These are phyloP conservation scores for Oenanthe oenanthe DNA, from an alignment of 2,113 vertebrate genomes.

Conservation along the genomic window DNA sequence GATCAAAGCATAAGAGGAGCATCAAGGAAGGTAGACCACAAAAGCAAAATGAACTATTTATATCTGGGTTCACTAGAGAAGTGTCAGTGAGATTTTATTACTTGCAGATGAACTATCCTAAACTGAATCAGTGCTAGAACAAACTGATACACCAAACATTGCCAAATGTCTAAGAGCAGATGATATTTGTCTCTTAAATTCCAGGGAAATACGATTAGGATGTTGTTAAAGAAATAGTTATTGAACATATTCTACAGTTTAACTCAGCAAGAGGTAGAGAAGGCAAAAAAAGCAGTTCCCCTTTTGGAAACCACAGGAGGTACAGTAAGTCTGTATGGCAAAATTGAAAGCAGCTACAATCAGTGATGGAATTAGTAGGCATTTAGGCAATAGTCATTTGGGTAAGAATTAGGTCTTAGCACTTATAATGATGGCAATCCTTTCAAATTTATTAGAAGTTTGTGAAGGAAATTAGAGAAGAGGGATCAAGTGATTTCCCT, in stretches of 20 bases:
- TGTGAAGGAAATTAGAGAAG: background rate
- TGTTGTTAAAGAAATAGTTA: background rate
- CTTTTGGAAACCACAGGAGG: background rate
- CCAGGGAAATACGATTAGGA: background rate
- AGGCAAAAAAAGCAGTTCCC: background rate
- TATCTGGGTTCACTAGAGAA: slow-evolving; percentile 41
- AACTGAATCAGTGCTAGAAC: slow-evolving; percentile 27
- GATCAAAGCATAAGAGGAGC: slow-evolving; percentile 53
- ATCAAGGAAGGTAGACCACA: slow-evolving; percentile 48
- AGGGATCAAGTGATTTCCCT: background rate
- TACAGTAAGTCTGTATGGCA: background rate
- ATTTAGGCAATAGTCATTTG: background rate
- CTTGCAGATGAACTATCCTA: slow-evolving; percentile 51
- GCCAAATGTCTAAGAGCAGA: slow-evolving; percentile 7
- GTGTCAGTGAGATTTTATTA: slow-evolving; percentile 48
- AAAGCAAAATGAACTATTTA: slow-evolving; percentile 39
- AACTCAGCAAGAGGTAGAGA: background rate
- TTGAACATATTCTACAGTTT: background rate
- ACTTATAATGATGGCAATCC: background rate
- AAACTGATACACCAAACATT: background rate
- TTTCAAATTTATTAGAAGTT: background rate
- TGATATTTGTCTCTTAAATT: background rate
- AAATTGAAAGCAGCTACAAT: background rate
- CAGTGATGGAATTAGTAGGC: background rate
- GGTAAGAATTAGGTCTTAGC: background rate